Evolutionary conservation across 2,888 invertebrate genomes (phyloP).

Genomic region (Orthonevra nobilis): DNA sequence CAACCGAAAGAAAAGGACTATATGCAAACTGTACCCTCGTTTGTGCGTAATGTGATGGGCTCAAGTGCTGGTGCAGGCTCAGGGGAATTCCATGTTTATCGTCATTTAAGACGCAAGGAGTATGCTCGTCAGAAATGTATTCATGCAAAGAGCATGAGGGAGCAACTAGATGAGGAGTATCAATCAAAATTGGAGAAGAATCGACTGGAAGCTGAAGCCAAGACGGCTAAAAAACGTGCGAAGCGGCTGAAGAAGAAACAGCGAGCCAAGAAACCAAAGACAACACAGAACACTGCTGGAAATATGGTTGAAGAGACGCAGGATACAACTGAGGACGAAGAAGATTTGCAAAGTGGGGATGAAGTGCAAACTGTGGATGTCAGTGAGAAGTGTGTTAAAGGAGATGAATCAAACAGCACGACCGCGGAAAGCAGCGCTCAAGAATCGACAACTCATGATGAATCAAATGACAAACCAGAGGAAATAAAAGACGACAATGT

Average conservation of each 20-base stretch:
- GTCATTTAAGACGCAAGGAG: slow-evolving; percentile 96
- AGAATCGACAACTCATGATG: too few species aligned
- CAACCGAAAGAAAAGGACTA: slow-evolving; percentile 86
- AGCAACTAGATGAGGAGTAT: slow-evolving; percentile 91
- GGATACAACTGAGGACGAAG: slow-evolving; percentile 29
- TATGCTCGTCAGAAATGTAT: slow-evolving; percentile 97
- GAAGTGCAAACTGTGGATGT: not conserved
- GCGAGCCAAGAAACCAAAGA: slow-evolving; percentile 75
- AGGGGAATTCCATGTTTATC: slow-evolving; percentile 99
- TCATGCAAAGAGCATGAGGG: slow-evolving; percentile 91
- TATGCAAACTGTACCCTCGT: slow-evolving; percentile 85
- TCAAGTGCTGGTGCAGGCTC: slow-evolving; percentile 99
- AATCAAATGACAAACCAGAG: not conserved
- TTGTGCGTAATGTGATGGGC: slow-evolving; percentile 99
- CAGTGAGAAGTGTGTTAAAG: too few species aligned
- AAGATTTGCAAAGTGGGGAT: too few species aligned
- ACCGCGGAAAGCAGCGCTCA: too few species aligned
- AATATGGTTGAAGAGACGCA: slow-evolving; percentile 11
- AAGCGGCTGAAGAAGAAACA: slow-evolving; percentile 91
- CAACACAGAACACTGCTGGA: not conserved
- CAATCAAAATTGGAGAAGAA: slow-evolving; percentile 90
- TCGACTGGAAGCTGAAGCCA: slow-evolving; percentile 85
- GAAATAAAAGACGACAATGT: not conserved
- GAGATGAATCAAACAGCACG: too few species aligned
- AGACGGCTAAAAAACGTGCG: slow-evolving; percentile 94